Conservation (phyloP, 2,113 vertebrate species). For the Edolisoma coerulescens region DNA sequence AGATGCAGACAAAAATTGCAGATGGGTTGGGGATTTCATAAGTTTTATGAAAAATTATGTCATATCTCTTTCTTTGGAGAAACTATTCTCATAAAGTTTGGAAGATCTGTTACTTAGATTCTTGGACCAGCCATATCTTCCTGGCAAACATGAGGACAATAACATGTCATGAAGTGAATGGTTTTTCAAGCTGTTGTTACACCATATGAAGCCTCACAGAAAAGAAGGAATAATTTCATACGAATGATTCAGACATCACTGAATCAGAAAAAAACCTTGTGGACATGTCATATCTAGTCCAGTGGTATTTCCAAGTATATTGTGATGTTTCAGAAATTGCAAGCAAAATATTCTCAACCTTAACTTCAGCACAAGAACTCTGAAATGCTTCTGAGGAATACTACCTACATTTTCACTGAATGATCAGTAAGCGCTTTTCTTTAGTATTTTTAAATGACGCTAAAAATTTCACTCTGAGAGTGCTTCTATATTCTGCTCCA, state of each 20-base stretch:
- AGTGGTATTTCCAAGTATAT: background rate
- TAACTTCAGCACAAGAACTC: background rate
- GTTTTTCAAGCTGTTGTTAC: background rate
- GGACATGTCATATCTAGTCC: background rate
- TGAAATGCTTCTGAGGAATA: background rate
- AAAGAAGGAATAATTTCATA: background rate
- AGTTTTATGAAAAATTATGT: background rate
- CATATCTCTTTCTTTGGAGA: background rate
- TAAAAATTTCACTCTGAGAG: background rate
- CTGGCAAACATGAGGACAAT: background rate
- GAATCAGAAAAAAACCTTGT: background rate
- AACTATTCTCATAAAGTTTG: background rate
- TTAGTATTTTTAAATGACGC: background rate
- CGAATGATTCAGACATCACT: background rate
- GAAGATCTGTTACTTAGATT: background rate
- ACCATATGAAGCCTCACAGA: background rate
- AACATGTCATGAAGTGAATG: background rate
- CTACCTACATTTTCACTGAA: background rate
- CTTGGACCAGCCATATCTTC: background rate
- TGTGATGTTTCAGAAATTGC: background rate
- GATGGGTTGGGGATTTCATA: background rate
- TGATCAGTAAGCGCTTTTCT: background rate
- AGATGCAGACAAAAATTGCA: background rate
- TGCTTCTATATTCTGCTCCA: background rate
- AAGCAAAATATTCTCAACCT: background rate